These are phyloP conservation scores for Pemphigus obesinymphae DNA, from an alignment of 1,140 invertebrate genomes.

Conservation along the genomic window DNA sequence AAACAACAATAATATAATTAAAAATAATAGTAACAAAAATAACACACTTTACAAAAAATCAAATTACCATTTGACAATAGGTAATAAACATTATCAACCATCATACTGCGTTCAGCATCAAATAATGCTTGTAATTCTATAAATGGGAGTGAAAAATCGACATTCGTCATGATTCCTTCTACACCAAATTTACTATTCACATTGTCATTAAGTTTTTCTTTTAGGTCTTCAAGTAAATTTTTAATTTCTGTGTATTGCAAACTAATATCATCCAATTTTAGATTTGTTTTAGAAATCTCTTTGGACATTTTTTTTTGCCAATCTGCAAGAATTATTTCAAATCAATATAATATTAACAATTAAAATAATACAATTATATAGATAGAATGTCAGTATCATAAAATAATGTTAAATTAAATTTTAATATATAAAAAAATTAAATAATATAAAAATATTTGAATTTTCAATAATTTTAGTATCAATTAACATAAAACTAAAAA, in stretches of 20 bases:
- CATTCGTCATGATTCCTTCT: neutral
- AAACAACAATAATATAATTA: neutral
- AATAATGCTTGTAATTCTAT: neutral
- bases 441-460: no score
- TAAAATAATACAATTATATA: no score
- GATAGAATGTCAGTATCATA: no score
- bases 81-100: neutral
- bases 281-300: neutral
- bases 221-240: neutral
- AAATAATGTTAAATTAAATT: no score
- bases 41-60: no score
- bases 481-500: no score
- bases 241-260: neutral
- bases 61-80: neutral
- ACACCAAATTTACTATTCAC: neutral
- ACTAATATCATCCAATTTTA: neutral
- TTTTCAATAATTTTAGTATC: no score
- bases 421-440: no score
- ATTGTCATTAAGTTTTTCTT: neutral
- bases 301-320: neutral
- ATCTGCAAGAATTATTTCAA: neutral
- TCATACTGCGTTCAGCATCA: neutral
- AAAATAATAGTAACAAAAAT: no score
- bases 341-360: no score
- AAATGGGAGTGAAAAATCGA: neutral